Percentiles rank a stretch among this genome's conserved stretches.
Evolutionary conservation across 1,140 invertebrate species (phyloP).

Genomic region (Drosophila kepulauana): DNA sequence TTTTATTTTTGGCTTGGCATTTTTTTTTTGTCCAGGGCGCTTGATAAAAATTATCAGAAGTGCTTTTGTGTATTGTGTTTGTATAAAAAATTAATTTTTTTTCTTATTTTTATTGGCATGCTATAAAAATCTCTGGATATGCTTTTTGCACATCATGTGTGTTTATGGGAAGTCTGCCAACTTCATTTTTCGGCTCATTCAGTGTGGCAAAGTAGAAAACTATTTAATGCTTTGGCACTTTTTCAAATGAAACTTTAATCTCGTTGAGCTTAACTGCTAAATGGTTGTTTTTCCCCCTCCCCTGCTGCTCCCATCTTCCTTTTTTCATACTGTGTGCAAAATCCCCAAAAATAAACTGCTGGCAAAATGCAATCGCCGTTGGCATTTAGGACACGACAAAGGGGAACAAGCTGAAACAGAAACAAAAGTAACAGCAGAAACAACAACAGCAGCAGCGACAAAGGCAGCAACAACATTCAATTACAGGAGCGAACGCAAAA

Average conservation of each 20-base stretch:
- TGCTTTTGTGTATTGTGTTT: conserved; percentile 8
- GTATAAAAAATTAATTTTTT: not conserved
- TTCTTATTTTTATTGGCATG: not conserved
- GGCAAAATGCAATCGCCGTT: conserved; percentile 67
- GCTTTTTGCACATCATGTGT: not conserved
- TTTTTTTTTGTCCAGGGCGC: conserved; percentile 1
- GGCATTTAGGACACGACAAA: conserved; percentile 60
- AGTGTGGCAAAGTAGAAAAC: conserved; percentile 29
- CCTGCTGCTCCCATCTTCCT: not conserved
- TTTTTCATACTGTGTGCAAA: conserved; percentile 5
- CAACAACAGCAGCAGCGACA: conserved; percentile 24
- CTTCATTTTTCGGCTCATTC: conserved; percentile 12
- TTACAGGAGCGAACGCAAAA: conserved; percentile 58
- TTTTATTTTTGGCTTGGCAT: conserved; percentile 17
- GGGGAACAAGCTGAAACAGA: conserved; percentile 24
- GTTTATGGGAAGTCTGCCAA: conserved; percentile 20
- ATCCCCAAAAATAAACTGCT: conserved; percentile 52
- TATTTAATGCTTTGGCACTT: conserved; percentile 71
- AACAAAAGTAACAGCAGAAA: conserved; percentile 21
- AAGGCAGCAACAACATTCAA: conserved; percentile 67
- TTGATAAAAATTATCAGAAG: conserved; percentile 37
- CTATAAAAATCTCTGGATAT: conserved; percentile 3
- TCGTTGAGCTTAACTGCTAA: conserved; percentile 25
- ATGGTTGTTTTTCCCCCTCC: not conserved
- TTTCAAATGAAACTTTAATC: conserved; percentile 68